These are phyloP conservation scores for Autographa gamma DNA, from an alignment of 2,888 invertebrate genomes.

Conservation along the genomic window DNA sequence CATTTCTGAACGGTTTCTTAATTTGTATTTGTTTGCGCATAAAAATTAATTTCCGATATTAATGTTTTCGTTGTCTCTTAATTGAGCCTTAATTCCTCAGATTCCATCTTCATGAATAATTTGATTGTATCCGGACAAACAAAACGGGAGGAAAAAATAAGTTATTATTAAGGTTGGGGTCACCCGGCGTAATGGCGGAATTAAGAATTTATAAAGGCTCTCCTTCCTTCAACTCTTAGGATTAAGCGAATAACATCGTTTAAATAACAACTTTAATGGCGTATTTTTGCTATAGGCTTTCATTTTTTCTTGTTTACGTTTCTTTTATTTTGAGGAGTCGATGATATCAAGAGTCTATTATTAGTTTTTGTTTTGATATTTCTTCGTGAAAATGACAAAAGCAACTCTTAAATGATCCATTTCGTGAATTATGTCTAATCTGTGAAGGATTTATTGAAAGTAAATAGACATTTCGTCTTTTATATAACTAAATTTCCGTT, in stretches of 20 bases:
- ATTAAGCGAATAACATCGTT: slow-evolving; percentile 39
- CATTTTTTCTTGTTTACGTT: slow-evolving; percentile 19
- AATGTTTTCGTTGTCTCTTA: neutral
- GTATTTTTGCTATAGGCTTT: slow-evolving; percentile 15
- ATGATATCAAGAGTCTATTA: neutral
- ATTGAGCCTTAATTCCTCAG: neutral
- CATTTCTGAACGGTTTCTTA: neutral
- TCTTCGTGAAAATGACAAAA: neutral
- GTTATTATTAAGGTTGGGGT: slow-evolving; percentile 14
- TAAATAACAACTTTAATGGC: slow-evolving; percentile 39
- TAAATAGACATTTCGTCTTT: slow-evolving; percentile 11
- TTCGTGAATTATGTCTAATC: no score
- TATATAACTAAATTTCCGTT: slow-evolving; percentile 12
- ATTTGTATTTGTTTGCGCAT: neutral
- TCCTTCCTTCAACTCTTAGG: slow-evolving; percentile 29
- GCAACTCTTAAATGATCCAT: no score
- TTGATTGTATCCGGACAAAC: slow-evolving; percentile 10
- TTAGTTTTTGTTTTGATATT: neutral
- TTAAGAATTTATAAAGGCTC: slow-evolving; percentile 41
- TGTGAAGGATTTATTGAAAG: neutral
- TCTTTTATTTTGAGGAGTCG: slow-evolving; percentile 26
- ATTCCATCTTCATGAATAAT: slow-evolving; percentile 22
- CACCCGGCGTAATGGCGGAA: slow-evolving; percentile 19
- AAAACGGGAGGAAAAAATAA: slow-evolving; percentile 12
- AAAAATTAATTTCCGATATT: neutral